These are phyloP conservation scores for Drosophila pseudoananassae DNA, from an alignment of 1,140 invertebrate species.

Conservation along the genomic window DNA sequence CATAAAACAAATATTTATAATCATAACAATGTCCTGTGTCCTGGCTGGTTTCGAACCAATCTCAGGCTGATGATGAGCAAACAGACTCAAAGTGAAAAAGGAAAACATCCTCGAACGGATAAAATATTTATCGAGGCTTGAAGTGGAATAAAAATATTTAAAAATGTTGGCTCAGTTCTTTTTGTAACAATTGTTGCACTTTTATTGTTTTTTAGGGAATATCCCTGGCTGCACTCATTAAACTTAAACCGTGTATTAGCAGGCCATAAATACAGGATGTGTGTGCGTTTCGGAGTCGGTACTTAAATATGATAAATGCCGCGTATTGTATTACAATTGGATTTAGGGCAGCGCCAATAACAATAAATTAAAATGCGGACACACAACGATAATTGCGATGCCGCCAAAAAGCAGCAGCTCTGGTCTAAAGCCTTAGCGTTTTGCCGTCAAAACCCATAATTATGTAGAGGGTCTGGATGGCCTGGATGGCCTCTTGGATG, in stretches of 20 bases:
- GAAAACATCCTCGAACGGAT: neutral
- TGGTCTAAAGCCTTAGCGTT: conserved; percentile 13
- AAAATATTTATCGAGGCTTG: neutral
- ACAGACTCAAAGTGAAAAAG: conserved; percentile 6
- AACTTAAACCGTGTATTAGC: conserved; percentile 77
- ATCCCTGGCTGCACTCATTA: conserved; percentile 53
- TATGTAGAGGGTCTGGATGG: conserved; percentile 46
- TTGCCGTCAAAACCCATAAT: conserved; percentile 51
- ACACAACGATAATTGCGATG: conserved; percentile 73
- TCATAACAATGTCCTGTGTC: conserved; percentile 67
- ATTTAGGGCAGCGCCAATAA: conserved; percentile 75
- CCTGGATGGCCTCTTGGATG: neutral
- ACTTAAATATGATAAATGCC: conserved; percentile 81
- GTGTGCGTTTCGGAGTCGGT: conserved; percentile 61
- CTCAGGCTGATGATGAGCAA: conserved; percentile 47
- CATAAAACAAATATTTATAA: conserved; percentile 77
- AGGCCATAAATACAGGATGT: conserved; percentile 75
- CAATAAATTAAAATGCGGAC: conserved; percentile 68
- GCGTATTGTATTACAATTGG: conserved; percentile 77
- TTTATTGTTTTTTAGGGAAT: conserved; percentile 6
- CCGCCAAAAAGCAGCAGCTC: conserved; percentile 29
- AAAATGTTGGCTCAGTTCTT: neutral
- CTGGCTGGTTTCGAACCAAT: conserved; percentile 22
- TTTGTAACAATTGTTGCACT: conserved; percentile 1
- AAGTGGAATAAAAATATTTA: neutral